These are phyloP conservation scores for Oithona nana DNA, from an alignment of 2,888 invertebrate genomes.

Conservation along the genomic window DNA sequence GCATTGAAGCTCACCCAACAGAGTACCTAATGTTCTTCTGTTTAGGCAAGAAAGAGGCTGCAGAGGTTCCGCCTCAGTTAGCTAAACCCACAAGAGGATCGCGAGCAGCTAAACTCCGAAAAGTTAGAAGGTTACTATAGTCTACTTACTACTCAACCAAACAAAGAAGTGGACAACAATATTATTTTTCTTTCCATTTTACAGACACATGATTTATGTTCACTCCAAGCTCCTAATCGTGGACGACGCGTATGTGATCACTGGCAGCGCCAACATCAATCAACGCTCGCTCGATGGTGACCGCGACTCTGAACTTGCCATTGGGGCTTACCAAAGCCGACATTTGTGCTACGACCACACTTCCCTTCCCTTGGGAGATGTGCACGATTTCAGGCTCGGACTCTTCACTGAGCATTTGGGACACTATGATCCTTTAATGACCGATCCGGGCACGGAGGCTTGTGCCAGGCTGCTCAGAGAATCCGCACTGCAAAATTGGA, in stretches of 20 bases:
- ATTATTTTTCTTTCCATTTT: no score
- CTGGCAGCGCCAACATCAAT: conserved; percentile 21
- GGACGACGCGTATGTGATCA: conserved; percentile 20
- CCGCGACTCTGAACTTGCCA: conserved; percentile 20
- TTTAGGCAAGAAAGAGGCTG: conserved; percentile 20
- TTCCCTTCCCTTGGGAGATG: conserved; percentile 14
- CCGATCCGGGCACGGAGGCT: conserved; percentile 18
- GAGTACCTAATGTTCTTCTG: conserved; percentile 21
- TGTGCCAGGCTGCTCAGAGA: conserved; percentile 18
- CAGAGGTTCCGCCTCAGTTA: conserved; percentile 18
- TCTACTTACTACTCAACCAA: no score
- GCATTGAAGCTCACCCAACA: conserved; percentile 19
- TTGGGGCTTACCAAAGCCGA: conserved; percentile 19
- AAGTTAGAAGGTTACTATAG: conserved; percentile 19
- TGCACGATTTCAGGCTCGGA: conserved; percentile 18
- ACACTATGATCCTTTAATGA: conserved; percentile 15
- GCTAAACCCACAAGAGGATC: conserved; percentile 17
- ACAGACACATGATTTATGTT: conserved; percentile 21
- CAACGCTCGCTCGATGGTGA: conserved; percentile 20
- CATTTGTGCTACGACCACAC: background rate
- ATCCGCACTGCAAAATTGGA: conserved; percentile 18
- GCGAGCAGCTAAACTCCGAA: conserved; percentile 19
- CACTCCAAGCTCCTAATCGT: conserved; percentile 21
- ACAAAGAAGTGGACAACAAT: no score
- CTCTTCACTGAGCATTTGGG: conserved; percentile 20